Evolutionary conservation across 1,140 invertebrate genomes (phyloP).

Genomic region (Arion vulgaris): DNA sequence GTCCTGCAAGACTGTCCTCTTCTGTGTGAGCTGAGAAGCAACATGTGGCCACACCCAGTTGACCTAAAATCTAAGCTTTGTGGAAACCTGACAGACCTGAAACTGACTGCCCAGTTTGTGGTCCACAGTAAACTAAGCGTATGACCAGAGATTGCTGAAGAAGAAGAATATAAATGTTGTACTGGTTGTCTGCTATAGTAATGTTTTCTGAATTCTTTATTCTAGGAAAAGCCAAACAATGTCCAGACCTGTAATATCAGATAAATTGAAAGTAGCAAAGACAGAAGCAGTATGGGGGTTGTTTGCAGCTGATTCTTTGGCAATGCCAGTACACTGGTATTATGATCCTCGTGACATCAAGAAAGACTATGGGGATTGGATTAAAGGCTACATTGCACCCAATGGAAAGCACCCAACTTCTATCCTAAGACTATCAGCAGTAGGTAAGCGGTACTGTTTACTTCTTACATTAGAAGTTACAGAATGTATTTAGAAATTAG

Average conservation of each 20-base stretch:
- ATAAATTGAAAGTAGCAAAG: slow-evolving; percentile 50
- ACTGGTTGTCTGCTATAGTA: not conserved
- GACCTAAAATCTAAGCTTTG: no score
- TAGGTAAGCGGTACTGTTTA: slow-evolving; percentile 47
- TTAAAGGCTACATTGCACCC: slow-evolving; percentile 60
- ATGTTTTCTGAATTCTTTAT: not conserved
- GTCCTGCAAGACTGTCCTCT: no score
- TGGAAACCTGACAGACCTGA: no score
- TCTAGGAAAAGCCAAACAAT: slow-evolving; percentile 30
- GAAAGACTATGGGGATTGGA: slow-evolving; percentile 58
- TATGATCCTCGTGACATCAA: slow-evolving; percentile 64
- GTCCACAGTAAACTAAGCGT: no score
- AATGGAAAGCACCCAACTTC: slow-evolving; percentile 62
- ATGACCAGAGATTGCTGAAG: no score
- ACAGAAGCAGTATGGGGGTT: slow-evolving; percentile 62
- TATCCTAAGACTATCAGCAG: slow-evolving; percentile 60
- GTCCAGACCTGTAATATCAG: slow-evolving; percentile 48
- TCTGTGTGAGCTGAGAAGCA: no score
- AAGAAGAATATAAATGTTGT: no score
- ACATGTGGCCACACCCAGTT: no score
- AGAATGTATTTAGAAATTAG: not conserved
- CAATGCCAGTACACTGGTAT: slow-evolving; percentile 70
- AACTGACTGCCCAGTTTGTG: no score
- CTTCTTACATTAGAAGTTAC: not conserved
- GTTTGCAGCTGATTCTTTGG: slow-evolving; percentile 60